phyloP scores from a whole-genome alignment of 1,140 invertebrate genomes.

The Drosophila parabipectinata region DNA sequence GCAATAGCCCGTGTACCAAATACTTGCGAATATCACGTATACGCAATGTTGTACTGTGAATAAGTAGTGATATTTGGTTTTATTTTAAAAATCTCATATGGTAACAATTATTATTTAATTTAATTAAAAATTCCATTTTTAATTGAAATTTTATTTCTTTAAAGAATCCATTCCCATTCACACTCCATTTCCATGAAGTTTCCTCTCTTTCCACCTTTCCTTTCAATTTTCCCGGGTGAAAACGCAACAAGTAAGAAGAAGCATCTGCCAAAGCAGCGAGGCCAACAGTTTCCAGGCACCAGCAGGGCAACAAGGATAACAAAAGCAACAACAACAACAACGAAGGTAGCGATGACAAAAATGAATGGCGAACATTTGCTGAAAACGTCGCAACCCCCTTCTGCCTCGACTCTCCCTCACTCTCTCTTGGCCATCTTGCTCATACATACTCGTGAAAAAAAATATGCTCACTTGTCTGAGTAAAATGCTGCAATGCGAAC shows the following conservation, averaged over 20 bases:
- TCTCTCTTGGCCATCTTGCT: conserved; percentile 11
- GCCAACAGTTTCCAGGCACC: conserved; percentile 55
- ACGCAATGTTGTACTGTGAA: background rate
- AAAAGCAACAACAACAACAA: conserved; percentile 13
- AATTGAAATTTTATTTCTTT: background rate
- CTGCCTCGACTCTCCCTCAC: background rate
- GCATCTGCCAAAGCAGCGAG: conserved; percentile 31
- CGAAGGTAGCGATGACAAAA: conserved; percentile 41
- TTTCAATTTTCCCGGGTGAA: conserved; percentile 23
- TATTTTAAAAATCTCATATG: too few species aligned
- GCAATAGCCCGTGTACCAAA: background rate
- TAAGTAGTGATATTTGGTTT: too few species aligned
- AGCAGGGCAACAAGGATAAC: conserved; percentile 17
- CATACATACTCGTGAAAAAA: background rate
- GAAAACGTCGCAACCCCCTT: conserved; percentile 50
- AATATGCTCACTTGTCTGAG: conserved; percentile 43
- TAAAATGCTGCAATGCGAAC: conserved; percentile 78
- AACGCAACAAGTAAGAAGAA: conserved; percentile 75
- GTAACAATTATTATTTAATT: background rate
- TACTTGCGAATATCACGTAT: background rate
- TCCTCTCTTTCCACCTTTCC: background rate
- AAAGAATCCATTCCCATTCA: background rate
- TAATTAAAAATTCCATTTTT: background rate
- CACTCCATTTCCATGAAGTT: conserved; percentile 21
- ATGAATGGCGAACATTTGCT: conserved; percentile 57